Base-by-base conservation (phyloP, 2,888 invertebrate genomes). In the Selenia dentaria region DNA sequence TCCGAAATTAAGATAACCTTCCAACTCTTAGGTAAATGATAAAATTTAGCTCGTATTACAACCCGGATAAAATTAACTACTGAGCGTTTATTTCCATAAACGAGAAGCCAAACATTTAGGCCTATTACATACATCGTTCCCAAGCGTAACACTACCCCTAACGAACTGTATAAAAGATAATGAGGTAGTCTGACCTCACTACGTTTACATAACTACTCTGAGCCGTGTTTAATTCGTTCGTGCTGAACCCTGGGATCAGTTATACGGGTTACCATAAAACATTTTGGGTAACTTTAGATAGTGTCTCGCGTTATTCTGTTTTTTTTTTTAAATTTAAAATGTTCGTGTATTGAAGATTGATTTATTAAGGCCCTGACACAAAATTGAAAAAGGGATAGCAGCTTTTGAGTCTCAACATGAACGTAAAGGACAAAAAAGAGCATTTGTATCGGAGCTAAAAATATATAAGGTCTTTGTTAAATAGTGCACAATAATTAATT, bases 91-190 rank as follows among this genome's bases (percentile, higher is more conserved):
- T 39, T 32, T 28, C 41, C 32, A 42, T 41, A 37, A 42, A 33
- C 16, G 37, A 13, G 27, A 27, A 41, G 47, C 28, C 41, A 37
- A 48, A 42, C 37, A 38, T 48, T 48, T 37, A 38, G 40, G 33
- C 37, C 33, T 31, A 48, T 51, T 45, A 34, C 38, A 45, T 38
- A 42, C 33, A 45, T 41, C 32, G 45, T 29, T 41, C 50, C 45
- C 50, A 12, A 28, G 41, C 18, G 40, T 28, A 27, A 45, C 37
- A 42, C 50, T 44, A 38, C 33, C 44, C 33, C 28, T 44, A 44
- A 50, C 44, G 49, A 50, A 51, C 41, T 45, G 31, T 45, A 34
- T 34, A 45, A 45, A 51, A 51, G 38, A 51, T 51, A 51, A 51
- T 51, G 50, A 51, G 50, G 29, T 45, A 41, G 31, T 36, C 45